These are phyloP conservation scores for Cephalopachus bancanus DNA, from an alignment of 2,797 vertebrate genomes.

Conservation along the genomic window DNA sequence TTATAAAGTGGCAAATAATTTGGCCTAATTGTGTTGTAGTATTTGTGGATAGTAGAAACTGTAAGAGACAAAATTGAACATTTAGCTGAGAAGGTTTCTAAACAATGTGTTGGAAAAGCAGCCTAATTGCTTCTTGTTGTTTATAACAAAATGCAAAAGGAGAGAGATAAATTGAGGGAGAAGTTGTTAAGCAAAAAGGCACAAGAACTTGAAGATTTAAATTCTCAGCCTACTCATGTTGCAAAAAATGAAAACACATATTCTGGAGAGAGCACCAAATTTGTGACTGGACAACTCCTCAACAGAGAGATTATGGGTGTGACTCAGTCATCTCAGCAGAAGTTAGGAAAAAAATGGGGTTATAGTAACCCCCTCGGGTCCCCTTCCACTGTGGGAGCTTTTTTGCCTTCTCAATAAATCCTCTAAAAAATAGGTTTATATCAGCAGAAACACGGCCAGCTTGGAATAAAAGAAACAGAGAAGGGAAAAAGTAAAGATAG, in stretches of 20 bases:
- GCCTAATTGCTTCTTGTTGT: neutral
- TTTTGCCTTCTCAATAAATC: too few species aligned
- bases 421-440: neutral
- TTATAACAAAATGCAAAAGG: neutral
- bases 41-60: neutral
- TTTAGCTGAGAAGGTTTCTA: constrained; percentile 4
- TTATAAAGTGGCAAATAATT: neutral
- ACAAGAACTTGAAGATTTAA: neutral
- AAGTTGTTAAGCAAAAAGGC: neutral
- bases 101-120: neutral
- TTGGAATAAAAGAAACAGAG: neutral
- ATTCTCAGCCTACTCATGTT: neutral
- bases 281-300: neutral
- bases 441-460: neutral
- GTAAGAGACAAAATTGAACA: neutral
- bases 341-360: neutral
- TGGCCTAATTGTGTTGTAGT: neutral
- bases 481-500: neutral
- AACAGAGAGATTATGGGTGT: neutral
- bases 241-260: neutral
- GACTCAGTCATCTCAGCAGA: neutral
- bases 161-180: neutral
- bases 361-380: neutral
- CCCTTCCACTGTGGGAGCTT: too few species aligned
- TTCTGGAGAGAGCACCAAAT: neutral